Evolutionary conservation across 2,888 invertebrate species (phyloP).

Genomic region (Tridacna crocea): DNA sequence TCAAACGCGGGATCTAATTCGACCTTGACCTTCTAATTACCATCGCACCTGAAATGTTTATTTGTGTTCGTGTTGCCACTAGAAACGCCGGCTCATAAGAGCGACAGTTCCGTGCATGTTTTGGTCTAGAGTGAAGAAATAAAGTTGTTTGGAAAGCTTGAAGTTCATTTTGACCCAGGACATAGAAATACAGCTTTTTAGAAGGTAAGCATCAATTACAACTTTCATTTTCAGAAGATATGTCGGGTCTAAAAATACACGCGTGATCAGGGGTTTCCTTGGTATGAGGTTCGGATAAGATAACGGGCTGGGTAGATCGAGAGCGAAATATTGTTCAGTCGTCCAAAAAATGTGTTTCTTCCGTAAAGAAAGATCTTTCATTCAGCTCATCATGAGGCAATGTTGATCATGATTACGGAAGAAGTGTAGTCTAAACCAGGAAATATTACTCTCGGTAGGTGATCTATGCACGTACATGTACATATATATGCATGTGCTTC

Average conservation of each 20-base stretch:
- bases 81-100: conserved; percentile 55
- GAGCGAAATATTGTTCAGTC: too few relatives aligned
- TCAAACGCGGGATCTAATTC: conserved; percentile 28
- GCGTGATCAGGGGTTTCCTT: conserved; percentile 34
- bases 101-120: conserved; percentile 57
- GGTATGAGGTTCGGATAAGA: conserved; percentile 5
- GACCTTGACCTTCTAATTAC: conserved; percentile 16
- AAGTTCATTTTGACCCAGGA: neutral
- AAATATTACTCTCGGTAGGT: too few relatives aligned
- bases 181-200: neutral
- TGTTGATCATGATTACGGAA: too few relatives aligned
- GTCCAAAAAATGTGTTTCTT: too few relatives aligned
- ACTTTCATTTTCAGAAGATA: neutral
- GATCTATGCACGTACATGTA: too few relatives aligned
- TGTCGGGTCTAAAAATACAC: conserved; percentile 22
- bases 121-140: neutral
- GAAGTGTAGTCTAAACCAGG: too few relatives aligned
- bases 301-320: too few relatives aligned
- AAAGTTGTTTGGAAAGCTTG: neutral
- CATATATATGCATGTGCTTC: too few relatives aligned
- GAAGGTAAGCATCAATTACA: conserved; percentile 30
- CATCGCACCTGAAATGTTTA: conserved; percentile 47
- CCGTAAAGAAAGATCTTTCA: too few relatives aligned
- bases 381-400: too few relatives aligned
- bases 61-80: conserved; percentile 66